Percentiles rank a stretch among this genome's conserved stretches.
Conservation (phyloP, 1,140 invertebrate species). For the Anagrus nilaparvatae region DNA sequence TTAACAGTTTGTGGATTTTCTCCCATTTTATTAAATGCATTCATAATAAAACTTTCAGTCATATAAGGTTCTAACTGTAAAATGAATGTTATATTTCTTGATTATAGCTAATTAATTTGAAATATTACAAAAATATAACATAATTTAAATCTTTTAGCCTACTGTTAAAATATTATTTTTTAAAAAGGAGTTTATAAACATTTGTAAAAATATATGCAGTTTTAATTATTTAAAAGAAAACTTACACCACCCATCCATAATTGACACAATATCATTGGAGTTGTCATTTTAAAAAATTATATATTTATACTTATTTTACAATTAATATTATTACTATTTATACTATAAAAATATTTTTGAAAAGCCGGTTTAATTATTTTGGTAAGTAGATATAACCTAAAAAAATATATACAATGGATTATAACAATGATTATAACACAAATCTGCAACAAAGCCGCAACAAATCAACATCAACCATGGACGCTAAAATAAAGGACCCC, state of each 20-base stretch:
- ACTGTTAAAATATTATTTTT: neutral
- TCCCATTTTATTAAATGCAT: slow-evolving; percentile 82
- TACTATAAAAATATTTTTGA: too few relatives aligned
- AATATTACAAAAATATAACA: neutral
- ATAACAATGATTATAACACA: too few relatives aligned
- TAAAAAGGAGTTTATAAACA: neutral
- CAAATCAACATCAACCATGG: too few relatives aligned
- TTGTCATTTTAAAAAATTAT: slow-evolving; percentile 23
- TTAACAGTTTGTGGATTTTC: slow-evolving; percentile 79
- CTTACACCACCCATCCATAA: slow-evolving; percentile 72
- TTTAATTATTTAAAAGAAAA: slow-evolving; percentile 20
- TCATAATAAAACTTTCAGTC: slow-evolving; percentile 88
- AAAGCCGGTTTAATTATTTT: too few relatives aligned
- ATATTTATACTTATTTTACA: slow-evolving; percentile 8
- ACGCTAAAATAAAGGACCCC: too few relatives aligned
- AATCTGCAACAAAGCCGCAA: too few relatives aligned
- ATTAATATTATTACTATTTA: too few relatives aligned
- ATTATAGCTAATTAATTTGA: neutral
- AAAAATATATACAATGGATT: too few relatives aligned
- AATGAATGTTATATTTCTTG: slow-evolving; percentile 13
- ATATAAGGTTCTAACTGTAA: slow-evolving; percentile 82
- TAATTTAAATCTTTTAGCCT: too few relatives aligned
- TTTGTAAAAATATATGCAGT: neutral
- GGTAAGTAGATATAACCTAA: too few relatives aligned
- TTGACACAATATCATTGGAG: slow-evolving; percentile 55